These are phyloP conservation scores for Tetropium fuscum DNA, from an alignment of 2,888 invertebrate genomes.

Conservation along the genomic window DNA sequence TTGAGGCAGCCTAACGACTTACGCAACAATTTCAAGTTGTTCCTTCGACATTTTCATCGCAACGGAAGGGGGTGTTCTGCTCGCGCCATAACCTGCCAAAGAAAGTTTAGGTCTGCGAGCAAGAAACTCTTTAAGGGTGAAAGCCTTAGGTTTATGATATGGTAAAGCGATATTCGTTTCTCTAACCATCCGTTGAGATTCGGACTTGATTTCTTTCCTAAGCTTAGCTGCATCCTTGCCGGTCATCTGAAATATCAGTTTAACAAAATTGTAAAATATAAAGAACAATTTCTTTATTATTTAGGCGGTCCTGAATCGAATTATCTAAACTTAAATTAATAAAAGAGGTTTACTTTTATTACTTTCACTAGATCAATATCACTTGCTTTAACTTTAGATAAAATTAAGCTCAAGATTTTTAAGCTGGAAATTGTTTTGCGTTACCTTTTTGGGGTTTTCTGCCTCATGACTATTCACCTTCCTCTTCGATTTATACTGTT, in stretches of 20 bases:
- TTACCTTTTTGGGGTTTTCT: conserved; percentile 37
- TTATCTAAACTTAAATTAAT: too few relatives aligned
- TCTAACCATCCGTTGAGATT: conserved; percentile 84
- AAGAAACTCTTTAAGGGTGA: conserved; percentile 84
- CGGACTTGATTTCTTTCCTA: conserved; percentile 83
- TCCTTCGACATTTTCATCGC: conserved; percentile 77
- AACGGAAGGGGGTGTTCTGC: conserved; percentile 63
- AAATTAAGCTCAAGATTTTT: too few relatives aligned
- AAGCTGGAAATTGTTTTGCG: too few relatives aligned
- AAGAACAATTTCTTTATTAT: too few relatives aligned
- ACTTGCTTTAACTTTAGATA: too few relatives aligned
- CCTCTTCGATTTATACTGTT: conserved; percentile 35
- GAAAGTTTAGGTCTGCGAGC: conserved; percentile 67
- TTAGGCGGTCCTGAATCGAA: too few relatives aligned
- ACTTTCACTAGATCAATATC: too few relatives aligned
- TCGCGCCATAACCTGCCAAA: conserved; percentile 58
- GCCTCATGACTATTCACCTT: conserved; percentile 29
- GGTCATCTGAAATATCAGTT: conserved; percentile 68
- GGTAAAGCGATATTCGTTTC: conserved; percentile 74
- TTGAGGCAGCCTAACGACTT: conserved; percentile 58
- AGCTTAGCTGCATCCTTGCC: conserved; percentile 77
- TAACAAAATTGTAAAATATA: not conserved
- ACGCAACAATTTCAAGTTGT: conserved; percentile 76
- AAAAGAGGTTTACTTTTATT: too few relatives aligned
- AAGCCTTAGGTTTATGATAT: conserved; percentile 78